Evolutionary conservation across 2,888 invertebrate species (phyloP).

Genomic region (Ophion slaviceki): DNA sequence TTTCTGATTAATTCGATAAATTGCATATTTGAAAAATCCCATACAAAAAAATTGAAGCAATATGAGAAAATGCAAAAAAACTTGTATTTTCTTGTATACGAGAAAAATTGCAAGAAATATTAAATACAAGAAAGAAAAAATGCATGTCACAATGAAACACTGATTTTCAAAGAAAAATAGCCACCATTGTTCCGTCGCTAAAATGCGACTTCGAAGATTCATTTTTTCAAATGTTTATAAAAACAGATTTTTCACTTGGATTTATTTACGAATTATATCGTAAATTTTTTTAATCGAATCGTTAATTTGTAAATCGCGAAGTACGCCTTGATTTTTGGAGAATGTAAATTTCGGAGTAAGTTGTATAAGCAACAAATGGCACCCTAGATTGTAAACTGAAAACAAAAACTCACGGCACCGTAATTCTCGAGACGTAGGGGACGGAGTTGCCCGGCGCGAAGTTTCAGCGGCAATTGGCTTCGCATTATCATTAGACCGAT

Average conservation of each 20-base stretch:
- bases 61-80: too few relatives aligned
- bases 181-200: background rate
- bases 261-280: background rate
- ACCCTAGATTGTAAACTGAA: background rate
- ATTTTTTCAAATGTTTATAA: too few relatives aligned
- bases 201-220: background rate
- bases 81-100: too few relatives aligned
- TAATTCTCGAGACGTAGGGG: slow-evolving; percentile 67
- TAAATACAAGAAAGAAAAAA: background rate
- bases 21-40: background rate
- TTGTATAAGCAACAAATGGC: background rate
- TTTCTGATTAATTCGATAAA: background rate
- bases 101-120: too few relatives aligned
- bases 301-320: background rate
- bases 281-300: background rate
- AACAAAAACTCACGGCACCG: slow-evolving; percentile 58
- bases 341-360: too few relatives aligned
- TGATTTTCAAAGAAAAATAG: too few relatives aligned
- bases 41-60: too few relatives aligned
- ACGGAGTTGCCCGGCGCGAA: slow-evolving; percentile 59
- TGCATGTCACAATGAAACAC: background rate
- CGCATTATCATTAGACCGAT: slow-evolving; percentile 64
- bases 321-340: too few relatives aligned
- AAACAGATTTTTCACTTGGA: too few relatives aligned
- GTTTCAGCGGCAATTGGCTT: slow-evolving; percentile 57